A percentile compares a stretch with the other conserved stretches of the same genome.
phyloP scores from a whole-genome alignment of 2,113 vertebrate species.

The Trochalopteron elliotii region DNA sequence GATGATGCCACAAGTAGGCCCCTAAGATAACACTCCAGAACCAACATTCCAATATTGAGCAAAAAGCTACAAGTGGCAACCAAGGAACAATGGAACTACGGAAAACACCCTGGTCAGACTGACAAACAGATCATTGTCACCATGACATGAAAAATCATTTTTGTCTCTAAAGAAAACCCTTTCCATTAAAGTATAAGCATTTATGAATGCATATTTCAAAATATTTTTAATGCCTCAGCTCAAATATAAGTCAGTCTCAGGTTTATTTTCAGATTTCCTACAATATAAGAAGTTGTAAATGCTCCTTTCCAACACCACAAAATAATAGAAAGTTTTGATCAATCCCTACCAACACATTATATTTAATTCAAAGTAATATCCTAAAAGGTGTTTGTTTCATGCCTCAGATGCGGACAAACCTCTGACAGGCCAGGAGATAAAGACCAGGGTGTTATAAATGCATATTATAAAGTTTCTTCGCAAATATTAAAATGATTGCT shows the following conservation, averaged over 20 bases:
- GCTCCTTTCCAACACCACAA: neutral
- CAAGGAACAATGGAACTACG: neutral
- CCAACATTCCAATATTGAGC: fast-evolving
- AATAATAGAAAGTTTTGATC: neutral
- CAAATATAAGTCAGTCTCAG: neutral
- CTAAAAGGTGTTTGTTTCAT: neutral
- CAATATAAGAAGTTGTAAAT: neutral
- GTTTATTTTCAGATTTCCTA: neutral
- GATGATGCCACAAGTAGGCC: neutral
- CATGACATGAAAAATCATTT: neutral
- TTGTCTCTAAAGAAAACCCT: neutral
- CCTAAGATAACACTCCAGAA: neutral
- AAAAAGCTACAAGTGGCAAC: neutral
- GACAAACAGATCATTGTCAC: neutral
- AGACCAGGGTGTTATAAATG: neutral
- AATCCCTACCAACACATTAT: neutral
- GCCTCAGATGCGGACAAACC: neutral
- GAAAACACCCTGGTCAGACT: neutral
- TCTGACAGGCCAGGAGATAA: neutral
- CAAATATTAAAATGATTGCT: too few relatives aligned
- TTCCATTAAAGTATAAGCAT: neutral
- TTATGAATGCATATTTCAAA: neutral
- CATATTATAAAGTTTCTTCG: too few relatives aligned
- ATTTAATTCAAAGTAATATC: neutral
- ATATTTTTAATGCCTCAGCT: neutral